Evolutionary conservation across 1,140 invertebrate genomes (phyloP).

Genomic region (Drosophila pseudoananassae): DNA sequence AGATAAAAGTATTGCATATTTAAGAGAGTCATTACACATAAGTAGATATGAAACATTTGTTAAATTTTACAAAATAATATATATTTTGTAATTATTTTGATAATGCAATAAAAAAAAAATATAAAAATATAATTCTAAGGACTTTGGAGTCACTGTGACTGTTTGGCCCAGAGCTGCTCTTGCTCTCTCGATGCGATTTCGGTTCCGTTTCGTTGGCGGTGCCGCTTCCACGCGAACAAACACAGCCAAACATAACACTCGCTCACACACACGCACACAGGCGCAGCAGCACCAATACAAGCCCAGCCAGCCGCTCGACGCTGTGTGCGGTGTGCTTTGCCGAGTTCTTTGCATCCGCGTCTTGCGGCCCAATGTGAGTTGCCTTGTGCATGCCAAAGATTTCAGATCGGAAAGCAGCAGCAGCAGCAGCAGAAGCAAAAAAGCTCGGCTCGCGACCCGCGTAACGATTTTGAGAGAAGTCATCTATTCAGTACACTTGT

Average conservation of each 20-base stretch:
- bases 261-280: constrained; percentile 20
- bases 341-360: constrained; percentile 80
- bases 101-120: not conserved
- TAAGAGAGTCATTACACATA: not conserved
- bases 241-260: constrained; percentile 58
- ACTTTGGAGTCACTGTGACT: constrained; percentile 17
- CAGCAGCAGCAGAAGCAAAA: constrained; percentile 18
- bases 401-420: constrained; percentile 67
- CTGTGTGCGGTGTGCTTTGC: constrained; percentile 28
- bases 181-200: constrained; percentile 56
- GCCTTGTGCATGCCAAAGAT: constrained; percentile 80
- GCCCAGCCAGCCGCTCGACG: constrained; percentile 44
- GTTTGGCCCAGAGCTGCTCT: constrained; percentile 27
- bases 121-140: constrained; percentile 1
- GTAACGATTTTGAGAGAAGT: constrained; percentile 19
- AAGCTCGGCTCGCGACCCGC: constrained; percentile 58
- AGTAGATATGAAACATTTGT: no score
- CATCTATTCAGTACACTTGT: not conserved
- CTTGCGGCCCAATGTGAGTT: constrained; percentile 74
- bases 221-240: constrained; percentile 60
- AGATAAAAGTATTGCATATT: not conserved
- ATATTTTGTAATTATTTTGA: no score
- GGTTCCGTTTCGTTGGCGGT: constrained; percentile 62
- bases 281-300: constrained; percentile 17
- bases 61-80: no score